Evolutionary conservation across 2,888 invertebrate species (phyloP).

Genomic region (Nomada hirtipes): DNA sequence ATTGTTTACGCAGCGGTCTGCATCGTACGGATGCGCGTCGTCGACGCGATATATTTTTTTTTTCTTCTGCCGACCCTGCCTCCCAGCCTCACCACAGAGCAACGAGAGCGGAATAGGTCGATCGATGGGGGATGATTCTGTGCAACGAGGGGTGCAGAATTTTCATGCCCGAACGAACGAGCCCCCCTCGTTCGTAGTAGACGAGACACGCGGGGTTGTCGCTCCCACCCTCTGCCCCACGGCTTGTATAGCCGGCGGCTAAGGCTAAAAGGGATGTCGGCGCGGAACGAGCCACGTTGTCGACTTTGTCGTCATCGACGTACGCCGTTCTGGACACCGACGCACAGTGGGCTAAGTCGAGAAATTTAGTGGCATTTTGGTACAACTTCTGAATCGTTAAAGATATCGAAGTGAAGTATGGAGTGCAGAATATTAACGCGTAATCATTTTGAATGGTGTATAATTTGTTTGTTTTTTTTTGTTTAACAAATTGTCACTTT

Average conservation of each 20-base stretch:
- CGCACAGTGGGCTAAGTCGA: too few relatives aligned
- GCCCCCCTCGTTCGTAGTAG: slow-evolving; percentile 67
- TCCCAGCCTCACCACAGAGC: slow-evolving; percentile 31
- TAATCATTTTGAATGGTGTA: too few relatives aligned
- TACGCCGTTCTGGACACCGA: slow-evolving; percentile 35
- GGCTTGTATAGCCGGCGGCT: slow-evolving; percentile 66
- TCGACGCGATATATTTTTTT: slow-evolving; percentile 29
- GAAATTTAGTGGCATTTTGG: too few relatives aligned
- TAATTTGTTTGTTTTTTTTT: too few relatives aligned
- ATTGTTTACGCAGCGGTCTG: slow-evolving; percentile 55
- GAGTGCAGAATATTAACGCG: too few relatives aligned
- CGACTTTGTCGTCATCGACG: slow-evolving; percentile 42
- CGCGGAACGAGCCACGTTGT: slow-evolving; percentile 31
- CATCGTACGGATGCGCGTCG: slow-evolving; percentile 20
- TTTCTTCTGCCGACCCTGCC: slow-evolving; percentile 29
- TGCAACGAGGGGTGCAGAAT: slow-evolving; percentile 76
- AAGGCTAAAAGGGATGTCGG: slow-evolving; percentile 68
- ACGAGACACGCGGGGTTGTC: slow-evolving; percentile 82
- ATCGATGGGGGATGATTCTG: slow-evolving; percentile 74
- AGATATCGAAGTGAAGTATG: too few relatives aligned
- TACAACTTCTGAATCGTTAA: too few relatives aligned
- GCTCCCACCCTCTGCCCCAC: slow-evolving; percentile 55
- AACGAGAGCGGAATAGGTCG: slow-evolving; percentile 69
- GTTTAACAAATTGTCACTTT: too few relatives aligned
- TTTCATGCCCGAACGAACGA: slow-evolving; percentile 80